Conservation (phyloP, 2,113 vertebrate species). For the Dascyllus trimaculatus region DNA sequence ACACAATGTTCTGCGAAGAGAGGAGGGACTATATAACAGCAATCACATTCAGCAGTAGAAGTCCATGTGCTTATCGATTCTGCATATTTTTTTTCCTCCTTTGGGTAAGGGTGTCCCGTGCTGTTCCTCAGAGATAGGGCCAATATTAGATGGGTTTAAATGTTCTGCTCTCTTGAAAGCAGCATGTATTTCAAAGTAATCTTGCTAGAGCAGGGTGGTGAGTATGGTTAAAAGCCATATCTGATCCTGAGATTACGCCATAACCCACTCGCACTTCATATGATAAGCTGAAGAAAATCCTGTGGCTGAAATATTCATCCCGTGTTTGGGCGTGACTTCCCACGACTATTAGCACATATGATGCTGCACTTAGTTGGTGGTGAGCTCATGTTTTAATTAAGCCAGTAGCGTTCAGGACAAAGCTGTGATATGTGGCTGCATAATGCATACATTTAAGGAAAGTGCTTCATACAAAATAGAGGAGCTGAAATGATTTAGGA, state of each 20-base stretch:
- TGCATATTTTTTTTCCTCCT: constrained; percentile 37
- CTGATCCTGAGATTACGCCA: constrained; percentile 74
- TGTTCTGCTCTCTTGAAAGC: constrained; percentile 51
- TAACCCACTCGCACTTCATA: constrained; percentile 36
- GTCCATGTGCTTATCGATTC: constrained; percentile 63
- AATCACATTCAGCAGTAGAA: constrained; percentile 51
- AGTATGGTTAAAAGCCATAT: constrained; percentile 63
- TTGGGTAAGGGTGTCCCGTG: constrained; percentile 33
- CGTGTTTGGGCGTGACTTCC: constrained; percentile 20
- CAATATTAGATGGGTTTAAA: constrained; percentile 60
- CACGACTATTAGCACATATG: constrained; percentile 27
- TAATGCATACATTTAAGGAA: constrained; percentile 37
- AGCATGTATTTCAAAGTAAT: constrained; percentile 68
- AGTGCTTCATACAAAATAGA: constrained; percentile 20
- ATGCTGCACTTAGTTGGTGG: constrained; percentile 36
- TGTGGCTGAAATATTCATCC: constrained; percentile 51
- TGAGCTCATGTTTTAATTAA: constrained; percentile 59
- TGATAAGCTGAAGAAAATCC: constrained; percentile 61
- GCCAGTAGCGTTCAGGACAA: constrained; percentile 20
- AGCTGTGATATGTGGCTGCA: constrained; percentile 23
- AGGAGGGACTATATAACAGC: constrained; percentile 44
- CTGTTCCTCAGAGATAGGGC: constrained; percentile 59
- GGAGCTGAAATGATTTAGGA: constrained; percentile 38
- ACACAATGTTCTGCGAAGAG: constrained; percentile 70
- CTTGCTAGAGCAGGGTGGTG: constrained; percentile 36